These are phyloP conservation scores for Phoronis australis DNA, from an alignment of 2,888 invertebrate species.

Conservation along the genomic window DNA sequence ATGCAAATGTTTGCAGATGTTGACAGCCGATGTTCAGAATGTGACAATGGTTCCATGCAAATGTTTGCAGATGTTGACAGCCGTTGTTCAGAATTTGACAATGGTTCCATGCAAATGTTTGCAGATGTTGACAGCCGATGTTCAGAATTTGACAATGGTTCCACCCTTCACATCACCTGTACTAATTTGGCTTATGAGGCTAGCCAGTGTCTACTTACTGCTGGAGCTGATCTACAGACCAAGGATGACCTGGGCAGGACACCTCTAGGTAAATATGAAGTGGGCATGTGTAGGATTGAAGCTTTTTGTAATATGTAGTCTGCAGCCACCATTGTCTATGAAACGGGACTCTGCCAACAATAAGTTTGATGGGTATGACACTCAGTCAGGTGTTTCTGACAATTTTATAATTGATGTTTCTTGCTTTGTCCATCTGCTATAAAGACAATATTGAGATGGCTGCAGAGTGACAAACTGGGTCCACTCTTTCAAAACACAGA, in stretches of 20 bases:
- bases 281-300: too few relatives aligned
- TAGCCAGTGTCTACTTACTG: slow-evolving; percentile 49
- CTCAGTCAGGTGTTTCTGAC: too few relatives aligned
- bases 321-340: too few relatives aligned
- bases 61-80: slow-evolving; percentile 53
- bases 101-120: slow-evolving; percentile 50
- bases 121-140: slow-evolving; percentile 54
- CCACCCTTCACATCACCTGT: slow-evolving; percentile 56
- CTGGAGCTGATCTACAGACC: slow-evolving; percentile 46
- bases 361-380: too few relatives aligned
- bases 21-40: slow-evolving; percentile 54
- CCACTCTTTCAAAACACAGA: too few relatives aligned
- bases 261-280: slow-evolving; percentile 44
- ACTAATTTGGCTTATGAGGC: slow-evolving; percentile 54
- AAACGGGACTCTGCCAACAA: too few relatives aligned
- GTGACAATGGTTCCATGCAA: slow-evolving; percentile 56
- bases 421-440: too few relatives aligned
- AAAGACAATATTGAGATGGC: too few relatives aligned
- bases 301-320: too few relatives aligned
- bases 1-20: slow-evolving; percentile 52
- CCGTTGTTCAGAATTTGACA: slow-evolving; percentile 55
- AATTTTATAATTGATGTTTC: too few relatives aligned
- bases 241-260: slow-evolving; percentile 41
- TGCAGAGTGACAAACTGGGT: too few relatives aligned
- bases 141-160: slow-evolving; percentile 55